Evolutionary conservation across 2,888 invertebrate genomes (phyloP), one percentile per base, ranked within the genome.

Genomic region (Epinotia ramella): DNA sequence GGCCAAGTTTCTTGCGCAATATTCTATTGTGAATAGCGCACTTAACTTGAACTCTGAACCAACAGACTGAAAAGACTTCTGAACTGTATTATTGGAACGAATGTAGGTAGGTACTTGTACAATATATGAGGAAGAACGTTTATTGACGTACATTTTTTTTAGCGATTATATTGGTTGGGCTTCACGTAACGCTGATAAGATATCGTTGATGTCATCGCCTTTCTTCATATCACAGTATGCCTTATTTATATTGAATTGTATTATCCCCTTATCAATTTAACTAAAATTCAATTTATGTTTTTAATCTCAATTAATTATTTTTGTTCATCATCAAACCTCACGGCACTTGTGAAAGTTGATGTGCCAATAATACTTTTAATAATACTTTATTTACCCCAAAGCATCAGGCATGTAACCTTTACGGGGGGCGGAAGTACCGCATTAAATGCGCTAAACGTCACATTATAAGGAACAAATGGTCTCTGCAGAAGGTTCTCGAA

Each of bases 1-100:
- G 77, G 72, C 83, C 79, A 82, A 83, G 77, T 68, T 57, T 65
- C 73, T 85, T 84, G 78, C 81, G 80, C 81, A 85, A 86, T 77
- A 80, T 80, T 74, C 80, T 79, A 81, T 84, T 84, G 81, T 85
- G 76, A 79, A 78, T 81, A 82, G 79, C 78, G 80, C 81, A 80
- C 80, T 80, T 73, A 62, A 67, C 71, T 68, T 80, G 74, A 79
- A 78, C 78, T 79, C 71, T 80, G 63, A 49, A 56, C 73, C 60
- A 28, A 60, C 28, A 18, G n/a, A 24, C 28, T 28, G 64, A 65
- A 53, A 57, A 44, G 49, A 70, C 40, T 46, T 40, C 66, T 76
- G 62, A 57, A 76, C 62, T 18, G 16, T 49, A 49, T 49, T 64
- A 18, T 53, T 65, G 18, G 9, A 60, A 46, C 40, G 24, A 56